These are phyloP conservation scores for Pseudomyrmex dendroicus DNA, from an alignment of 1,140 invertebrate genomes.

Conservation along the genomic window DNA sequence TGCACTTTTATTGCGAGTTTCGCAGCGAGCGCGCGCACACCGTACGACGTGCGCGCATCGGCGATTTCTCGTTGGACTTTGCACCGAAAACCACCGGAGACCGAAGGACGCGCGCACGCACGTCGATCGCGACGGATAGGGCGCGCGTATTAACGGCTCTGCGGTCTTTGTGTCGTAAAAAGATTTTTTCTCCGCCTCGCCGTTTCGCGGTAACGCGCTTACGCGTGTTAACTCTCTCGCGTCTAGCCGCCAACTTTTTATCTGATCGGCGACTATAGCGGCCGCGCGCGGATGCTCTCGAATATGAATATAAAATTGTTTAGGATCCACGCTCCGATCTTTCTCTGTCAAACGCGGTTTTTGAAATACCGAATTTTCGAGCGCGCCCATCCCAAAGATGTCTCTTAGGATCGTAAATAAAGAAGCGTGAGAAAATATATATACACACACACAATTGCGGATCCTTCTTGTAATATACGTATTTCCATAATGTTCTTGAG, in stretches of 20 bases:
- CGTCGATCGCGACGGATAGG: slow-evolving; percentile 18
- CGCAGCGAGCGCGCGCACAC: slow-evolving; percentile 6
- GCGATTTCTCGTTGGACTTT: slow-evolving; percentile 16
- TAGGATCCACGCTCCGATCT: slow-evolving; percentile 10
- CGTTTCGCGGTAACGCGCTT: not conserved
- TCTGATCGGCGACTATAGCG: not conserved
- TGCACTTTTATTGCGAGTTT: slow-evolving; percentile 64
- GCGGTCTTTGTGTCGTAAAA: slow-evolving; percentile 24
- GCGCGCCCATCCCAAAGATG: slow-evolving; percentile 1
- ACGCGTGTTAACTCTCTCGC: not conserved
- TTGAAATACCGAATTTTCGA: slow-evolving; percentile 17
- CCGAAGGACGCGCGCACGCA: slow-evolving; percentile 1
- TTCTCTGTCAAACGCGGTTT: not conserved
- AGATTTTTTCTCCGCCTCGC: not conserved
- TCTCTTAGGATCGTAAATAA: slow-evolving; percentile 39
- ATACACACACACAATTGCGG: not conserved
- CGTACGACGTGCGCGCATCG: not conserved
- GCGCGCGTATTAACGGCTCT: not conserved
- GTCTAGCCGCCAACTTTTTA: slow-evolving; percentile 11
- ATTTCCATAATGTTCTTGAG: slow-evolving; percentile 22
- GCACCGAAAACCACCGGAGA: slow-evolving; percentile 13
- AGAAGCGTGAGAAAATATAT: not conserved
- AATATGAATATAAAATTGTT: slow-evolving; percentile 24
- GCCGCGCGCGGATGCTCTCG: not conserved
- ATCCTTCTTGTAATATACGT: slow-evolving; percentile 26